Base-by-base conservation (phyloP, 2,797 vertebrate genomes). In the Erithacus rubecula region DNA sequence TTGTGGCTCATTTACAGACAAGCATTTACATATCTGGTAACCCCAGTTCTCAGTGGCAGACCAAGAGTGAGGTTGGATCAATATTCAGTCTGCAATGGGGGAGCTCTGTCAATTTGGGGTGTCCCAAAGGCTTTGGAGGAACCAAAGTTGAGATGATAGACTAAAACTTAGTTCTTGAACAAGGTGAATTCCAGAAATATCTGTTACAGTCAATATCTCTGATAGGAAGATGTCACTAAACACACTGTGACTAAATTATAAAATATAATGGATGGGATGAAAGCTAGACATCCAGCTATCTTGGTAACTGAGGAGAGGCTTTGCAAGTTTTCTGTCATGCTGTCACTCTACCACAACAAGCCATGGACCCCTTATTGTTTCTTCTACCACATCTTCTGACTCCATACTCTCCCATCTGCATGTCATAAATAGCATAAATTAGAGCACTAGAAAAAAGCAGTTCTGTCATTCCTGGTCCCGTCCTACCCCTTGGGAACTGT, bases 401-500 rank as follows among this genome's bases (percentile, higher is more conserved):
- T 43, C 43, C 18, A 43, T 43, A 19, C 17, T 79, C 24, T 86
- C 29, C 26, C 37, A 65, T 1, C 8, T 21, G 3, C 14, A 11
- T 26, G 8, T 29, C 4, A 2, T 47, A 53, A 77, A 44, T 39
- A 6, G 6, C 44, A 46, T 23, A 46, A 46, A 19, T 3, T 44
- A 18, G 23, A 77, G 30, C n/a, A 46, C 6, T 81, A 62, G 41
- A 80, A 43, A 9, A 60, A 75, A 76, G 17, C 14, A 75, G 8
- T 10, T 20, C 32, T 59, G 34, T 20, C 36, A 32, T 32, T 44
- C 20, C 60, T 41, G 20, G 13, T 29, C 6, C 16, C 39, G 67
- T 34, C 14, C 12, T 27, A 55, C 3, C 22, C 9, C 15, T 24
- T 1, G 2, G 16, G 13, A 77, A 27, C 19, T 9, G 7, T 1